Evolutionary conservation across 2,888 invertebrate genomes (phyloP), one percentile per base, ranked within the genome.

Genomic region (Leucoma salicis): DNA sequence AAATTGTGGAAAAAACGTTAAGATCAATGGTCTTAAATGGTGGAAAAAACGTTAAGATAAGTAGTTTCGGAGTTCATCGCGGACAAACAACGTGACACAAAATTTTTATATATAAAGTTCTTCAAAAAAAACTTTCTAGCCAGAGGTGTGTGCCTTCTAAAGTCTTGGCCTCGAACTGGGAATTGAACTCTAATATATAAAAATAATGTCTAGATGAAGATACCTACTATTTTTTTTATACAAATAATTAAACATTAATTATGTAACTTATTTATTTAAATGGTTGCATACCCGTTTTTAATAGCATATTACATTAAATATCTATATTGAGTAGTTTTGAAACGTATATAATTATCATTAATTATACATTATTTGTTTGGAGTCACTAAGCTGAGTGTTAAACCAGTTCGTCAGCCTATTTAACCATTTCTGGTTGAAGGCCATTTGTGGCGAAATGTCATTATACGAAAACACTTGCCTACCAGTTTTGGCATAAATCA

Each of bases 381-480:
- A 8, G 21, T 21, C 8, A 4, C 21, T 21, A 21, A 21, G 27
- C 21, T 21, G 8, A 21, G 27, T 27, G 27, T 27, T 27, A 11
- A 27, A 27, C 27, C n/a, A 7, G 27, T 27, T 27, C 1, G 5
- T n/a, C 27, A 27, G n/a, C 2, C 16, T 18, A 21, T 21, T 8
- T 21, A 21, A 21, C 21, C 21, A 21, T 8, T 21, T 21, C 8
- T 3, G 21, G 21, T 21, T 21, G 8, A 36, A 16, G 16, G 16
- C 24, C 34, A 10, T 34, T 34, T 10, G 24, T 24, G 27, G 29
- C 15, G 34, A 28, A 35, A 39, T 21, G 28, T 40, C 24, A 13
- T 21, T 46, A 35, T 44, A 39, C 42, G 14, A 27, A 14, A 35
- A 11, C 31, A n/a, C 11, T 5, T 14, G 10, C 15, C 14, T 14